A percentile compares a stretch with the other conserved stretches of the same genome.
Evolutionary conservation across 2,113 vertebrate species (phyloP).

Genomic region (Hyperopisus bebe): DNA sequence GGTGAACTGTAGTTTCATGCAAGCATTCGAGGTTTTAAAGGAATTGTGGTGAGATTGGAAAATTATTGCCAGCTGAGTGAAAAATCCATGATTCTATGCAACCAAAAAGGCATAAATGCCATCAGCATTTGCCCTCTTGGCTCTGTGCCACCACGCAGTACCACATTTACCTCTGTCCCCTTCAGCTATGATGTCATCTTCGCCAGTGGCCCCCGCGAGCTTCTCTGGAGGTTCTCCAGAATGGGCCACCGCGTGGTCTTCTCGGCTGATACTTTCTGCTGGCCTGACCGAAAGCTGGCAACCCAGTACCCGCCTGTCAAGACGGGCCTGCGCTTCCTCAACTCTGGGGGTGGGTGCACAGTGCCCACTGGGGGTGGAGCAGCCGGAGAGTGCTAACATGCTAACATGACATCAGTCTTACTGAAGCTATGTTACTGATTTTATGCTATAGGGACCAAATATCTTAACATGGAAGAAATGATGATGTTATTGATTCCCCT

Average conservation of each 20-base stretch:
- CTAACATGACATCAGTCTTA: neutral
- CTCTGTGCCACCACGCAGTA: neutral
- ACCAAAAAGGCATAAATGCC: neutral
- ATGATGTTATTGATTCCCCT: neutral
- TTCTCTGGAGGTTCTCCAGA: constrained; percentile 59
- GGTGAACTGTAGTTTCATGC: neutral
- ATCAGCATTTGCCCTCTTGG: neutral
- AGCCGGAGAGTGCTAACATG: neutral
- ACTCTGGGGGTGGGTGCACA: constrained; percentile 58
- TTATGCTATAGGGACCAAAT: neutral
- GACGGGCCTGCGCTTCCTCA: constrained; percentile 66
- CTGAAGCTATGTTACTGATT: neutral
- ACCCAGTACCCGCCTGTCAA: constrained; percentile 61
- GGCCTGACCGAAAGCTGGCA: constrained; percentile 65
- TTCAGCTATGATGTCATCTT: constrained; percentile 68
- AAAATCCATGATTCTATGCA: neutral
- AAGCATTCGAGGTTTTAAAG: neutral
- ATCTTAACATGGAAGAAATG: neutral
- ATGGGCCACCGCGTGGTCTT: constrained; percentile 63
- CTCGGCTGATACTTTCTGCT: constrained; percentile 68
- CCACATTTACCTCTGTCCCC: neutral
- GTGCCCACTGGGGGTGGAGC: neutral
- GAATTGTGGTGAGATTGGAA: neutral
- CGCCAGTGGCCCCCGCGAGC: constrained; percentile 57
- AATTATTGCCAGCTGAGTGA: neutral